phyloP scores from a whole-genome alignment of 2,888 invertebrate genomes.

The Melipona bicolor region DNA sequence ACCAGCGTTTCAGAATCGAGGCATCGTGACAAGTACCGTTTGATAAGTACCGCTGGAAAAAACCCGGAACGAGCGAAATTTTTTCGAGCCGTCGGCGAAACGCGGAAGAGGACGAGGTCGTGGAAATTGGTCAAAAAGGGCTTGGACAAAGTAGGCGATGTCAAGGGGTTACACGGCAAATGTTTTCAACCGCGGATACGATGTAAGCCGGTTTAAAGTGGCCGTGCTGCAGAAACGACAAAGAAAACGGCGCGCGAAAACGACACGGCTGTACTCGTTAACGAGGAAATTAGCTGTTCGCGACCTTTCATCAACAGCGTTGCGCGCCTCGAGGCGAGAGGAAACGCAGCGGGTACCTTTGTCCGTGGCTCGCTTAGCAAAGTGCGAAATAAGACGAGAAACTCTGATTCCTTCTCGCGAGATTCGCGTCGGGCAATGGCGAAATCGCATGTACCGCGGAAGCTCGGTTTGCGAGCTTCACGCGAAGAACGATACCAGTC shows the following conservation, averaged over 20 bases:
- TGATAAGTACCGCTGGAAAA: background rate
- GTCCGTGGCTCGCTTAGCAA: constrained; percentile 19
- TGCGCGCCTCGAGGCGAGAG: constrained; percentile 11
- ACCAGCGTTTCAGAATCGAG: background rate
- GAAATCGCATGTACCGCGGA: constrained; percentile 55
- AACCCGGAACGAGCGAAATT: constrained; percentile 2
- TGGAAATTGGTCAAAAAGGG: constrained; percentile 35
- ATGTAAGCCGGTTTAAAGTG: constrained; percentile 58
- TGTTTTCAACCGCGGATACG: constrained; percentile 57
- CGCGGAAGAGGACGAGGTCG: background rate
- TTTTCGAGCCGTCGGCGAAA: constrained; percentile 17
- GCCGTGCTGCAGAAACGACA: constrained; percentile 7
- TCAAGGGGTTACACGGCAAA: constrained; percentile 29
- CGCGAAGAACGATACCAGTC: constrained; percentile 2
- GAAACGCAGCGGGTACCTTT: background rate
- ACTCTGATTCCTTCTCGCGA: constrained; percentile 8
- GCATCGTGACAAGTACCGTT: background rate
- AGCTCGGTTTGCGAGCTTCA: constrained; percentile 14
- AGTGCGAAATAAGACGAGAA: constrained; percentile 33
- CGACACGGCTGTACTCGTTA: constrained; percentile 55
- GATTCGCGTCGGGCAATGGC: constrained; percentile 55
- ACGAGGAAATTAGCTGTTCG: constrained; percentile 68
- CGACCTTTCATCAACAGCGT: constrained; percentile 51
- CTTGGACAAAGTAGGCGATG: constrained; percentile 25
- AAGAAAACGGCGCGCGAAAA: constrained; percentile 19